Evolutionary conservation across 2,888 invertebrate genomes (phyloP).

Genomic region (Gastrophysa polygoni): DNA sequence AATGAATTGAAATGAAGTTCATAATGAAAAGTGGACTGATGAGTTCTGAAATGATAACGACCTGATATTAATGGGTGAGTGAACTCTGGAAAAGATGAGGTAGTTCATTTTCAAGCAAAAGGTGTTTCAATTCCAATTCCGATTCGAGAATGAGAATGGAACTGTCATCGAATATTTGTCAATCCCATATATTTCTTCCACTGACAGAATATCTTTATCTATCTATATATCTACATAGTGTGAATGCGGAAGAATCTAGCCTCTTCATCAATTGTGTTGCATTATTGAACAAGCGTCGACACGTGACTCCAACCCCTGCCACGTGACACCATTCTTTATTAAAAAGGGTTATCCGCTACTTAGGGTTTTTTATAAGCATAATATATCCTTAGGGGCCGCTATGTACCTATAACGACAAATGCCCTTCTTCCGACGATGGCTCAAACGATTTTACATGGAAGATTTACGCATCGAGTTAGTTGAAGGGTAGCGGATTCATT

Average conservation of each 20-base stretch:
- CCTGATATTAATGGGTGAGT: too few species aligned
- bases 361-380: conserved; percentile 52
- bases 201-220: too few species aligned
- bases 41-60: too few species aligned
- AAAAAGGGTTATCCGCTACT: conserved; percentile 56
- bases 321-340: conserved; percentile 55
- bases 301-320: conserved; percentile 51
- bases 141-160: too few species aligned
- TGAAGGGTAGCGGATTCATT: neutral
- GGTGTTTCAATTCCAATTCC: too few species aligned
- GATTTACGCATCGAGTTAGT: neutral
- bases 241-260: neutral
- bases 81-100: too few species aligned
- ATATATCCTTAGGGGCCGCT: conserved; percentile 50
- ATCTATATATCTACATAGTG: neutral
- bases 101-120: too few species aligned
- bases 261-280: conserved; percentile 37
- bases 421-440: conserved; percentile 22
- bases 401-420: conserved; percentile 44
- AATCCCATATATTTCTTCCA: too few species aligned
- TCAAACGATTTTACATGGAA: neutral
- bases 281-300: conserved; percentile 54
- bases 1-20: too few species aligned
- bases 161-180: too few species aligned
- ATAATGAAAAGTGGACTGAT: too few species aligned